Base-by-base conservation (phyloP, 2,888 invertebrate genomes). In the Amphipoea lucens region DNA sequence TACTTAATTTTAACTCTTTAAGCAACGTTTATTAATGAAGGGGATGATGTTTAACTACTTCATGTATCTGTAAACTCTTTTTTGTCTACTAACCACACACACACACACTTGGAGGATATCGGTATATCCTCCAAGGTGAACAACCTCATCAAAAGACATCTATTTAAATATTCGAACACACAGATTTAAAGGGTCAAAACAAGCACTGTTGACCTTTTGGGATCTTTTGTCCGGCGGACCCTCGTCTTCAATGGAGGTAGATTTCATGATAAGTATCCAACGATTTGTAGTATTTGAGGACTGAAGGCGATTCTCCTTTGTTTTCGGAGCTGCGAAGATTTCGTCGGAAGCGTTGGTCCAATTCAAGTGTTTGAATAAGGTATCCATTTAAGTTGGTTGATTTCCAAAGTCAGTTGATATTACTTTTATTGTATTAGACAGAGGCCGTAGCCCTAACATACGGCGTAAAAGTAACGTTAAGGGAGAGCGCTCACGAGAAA, bases 81-180 rank as follows among this genome's bases (percentile, higher is more conserved):
- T 77, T 77, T 66, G n/a, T 48, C 42, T n/a, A 57, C n/a, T 12
- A n/a, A n/a, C n/a, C n/a, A n/a, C n/a, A n/a, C n/a, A n/a, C n/a
- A n/a, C n/a, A n/a, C n/a, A n/a, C n/a, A n/a, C n/a, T n/a, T n/a
- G n/a, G n/a, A n/a, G n/a, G n/a, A n/a, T n/a, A n/a, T n/a, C n/a
- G n/a, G n/a, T n/a, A n/a, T 9, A n/a, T 65, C 12, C 20, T 36
- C 4, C 11, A 65, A 68, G 74, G 48, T 71, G 23, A 81, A 75
- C 9, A 36, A 68, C 36, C 60, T 62, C 60, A 36, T 66, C 42
- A 65, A 23, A 29, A 82, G 74, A 72, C 74, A 71, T 40, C 51
- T 36, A 78, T 83, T 83, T 83, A 68, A 74, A 86, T 86, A 86
- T 82, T 66, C 79, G 40, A 75, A 68, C 83, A 78, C 51, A 54